Evolutionary conservation across 2,797 vertebrate species (phyloP), one percentile per base, ranked within the genome.

Genomic region (Crocodylus rhombifer): DNA sequence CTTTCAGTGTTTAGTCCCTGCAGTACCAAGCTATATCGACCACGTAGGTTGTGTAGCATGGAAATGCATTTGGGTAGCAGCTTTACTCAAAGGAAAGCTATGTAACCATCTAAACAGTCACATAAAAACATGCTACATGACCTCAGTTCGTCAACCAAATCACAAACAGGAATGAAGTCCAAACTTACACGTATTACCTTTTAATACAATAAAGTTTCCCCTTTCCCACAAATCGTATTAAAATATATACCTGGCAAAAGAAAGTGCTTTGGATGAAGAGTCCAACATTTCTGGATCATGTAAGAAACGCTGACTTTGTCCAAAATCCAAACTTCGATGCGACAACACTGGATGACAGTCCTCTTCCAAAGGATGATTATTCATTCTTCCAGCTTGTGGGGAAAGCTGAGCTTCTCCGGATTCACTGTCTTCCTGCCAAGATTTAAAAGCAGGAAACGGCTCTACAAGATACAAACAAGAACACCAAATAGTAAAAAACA

Each of bases 321-420:
- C 99, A 80, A 99, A 99, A 97, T 99, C 99, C 86, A 99, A 97
- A 95, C 99, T 99, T 78, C 99, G 98, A 1, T 99, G 98, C 4
- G 99, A 99, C 84, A 99, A 91, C 42, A 99, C 94, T 16, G 98
- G 99, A 87, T 99, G 98, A 76, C 98, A 98, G 16, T 99, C 99
- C 80, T 99, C 99, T 97, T 99, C 99, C 86, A 99, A 94, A 0
- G 98, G 98, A 69, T 99, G 98, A 28, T 98, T 98, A 86, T 99
- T 98, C 98, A 99, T 99, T 97, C 99, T 99, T 51, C 99, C 99
- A 71, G 99, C 99, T 96, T 99, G 98, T 0, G 99, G 99, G 89
- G 99, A 99, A 88, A 99, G 98, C 95, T 99, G 99, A 42, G 99
- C 99, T 97, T 99, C 99, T 95, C 99, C 99, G 71, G 98, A 98